A percentile compares a stretch with the other conserved stretches of the same genome.
These are phyloP conservation scores for Lutjanus argentimaculatus DNA, from an alignment of 2,797 vertebrate genomes.

Conservation along the genomic window DNA sequence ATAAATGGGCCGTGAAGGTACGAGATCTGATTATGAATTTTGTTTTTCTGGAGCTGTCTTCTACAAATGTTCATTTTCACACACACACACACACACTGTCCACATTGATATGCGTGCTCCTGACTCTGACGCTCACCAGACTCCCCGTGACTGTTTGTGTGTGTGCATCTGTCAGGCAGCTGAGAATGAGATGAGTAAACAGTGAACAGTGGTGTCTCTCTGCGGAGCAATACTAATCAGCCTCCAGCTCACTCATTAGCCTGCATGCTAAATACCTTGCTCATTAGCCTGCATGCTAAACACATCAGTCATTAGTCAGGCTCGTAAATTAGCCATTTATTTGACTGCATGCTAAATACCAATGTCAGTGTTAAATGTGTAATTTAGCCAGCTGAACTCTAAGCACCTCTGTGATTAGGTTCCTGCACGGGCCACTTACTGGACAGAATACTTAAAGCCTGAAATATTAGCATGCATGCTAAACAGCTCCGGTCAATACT, in stretches of 20 bases:
- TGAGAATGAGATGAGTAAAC: slow-evolving; percentile 80
- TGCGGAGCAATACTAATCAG: slow-evolving; percentile 77
- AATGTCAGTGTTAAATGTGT: slow-evolving; percentile 68
- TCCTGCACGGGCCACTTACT: slow-evolving; percentile 13
- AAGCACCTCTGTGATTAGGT: slow-evolving; percentile 65
- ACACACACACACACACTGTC: slow-evolving; percentile 4
- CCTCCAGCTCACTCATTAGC: slow-evolving; percentile 72
- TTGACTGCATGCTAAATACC: slow-evolving; percentile 72
- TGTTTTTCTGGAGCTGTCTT: background rate
- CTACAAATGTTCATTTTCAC: background rate
- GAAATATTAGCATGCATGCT: slow-evolving; percentile 61
- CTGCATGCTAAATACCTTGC: slow-evolving; percentile 66
- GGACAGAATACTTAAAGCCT: slow-evolving; percentile 58
- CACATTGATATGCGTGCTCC: background rate
- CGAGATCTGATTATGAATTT: slow-evolving; percentile 15
- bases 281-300: slow-evolving; percentile 79
- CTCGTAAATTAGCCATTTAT: slow-evolving; percentile 77
- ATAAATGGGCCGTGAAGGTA: slow-evolving; percentile 7
- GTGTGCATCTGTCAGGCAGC: slow-evolving; percentile 34
- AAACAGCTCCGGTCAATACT: slow-evolving; percentile 53
- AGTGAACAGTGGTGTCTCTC: slow-evolving; percentile 75
- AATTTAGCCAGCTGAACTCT: slow-evolving; percentile 65
- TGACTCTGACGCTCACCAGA: background rate
- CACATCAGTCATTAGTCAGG: slow-evolving; percentile 78
- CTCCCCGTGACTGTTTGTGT: slow-evolving; percentile 3